Conservation (phyloP, 2,113 vertebrate genomes). For the Daphoenositta chrysoptera region DNA sequence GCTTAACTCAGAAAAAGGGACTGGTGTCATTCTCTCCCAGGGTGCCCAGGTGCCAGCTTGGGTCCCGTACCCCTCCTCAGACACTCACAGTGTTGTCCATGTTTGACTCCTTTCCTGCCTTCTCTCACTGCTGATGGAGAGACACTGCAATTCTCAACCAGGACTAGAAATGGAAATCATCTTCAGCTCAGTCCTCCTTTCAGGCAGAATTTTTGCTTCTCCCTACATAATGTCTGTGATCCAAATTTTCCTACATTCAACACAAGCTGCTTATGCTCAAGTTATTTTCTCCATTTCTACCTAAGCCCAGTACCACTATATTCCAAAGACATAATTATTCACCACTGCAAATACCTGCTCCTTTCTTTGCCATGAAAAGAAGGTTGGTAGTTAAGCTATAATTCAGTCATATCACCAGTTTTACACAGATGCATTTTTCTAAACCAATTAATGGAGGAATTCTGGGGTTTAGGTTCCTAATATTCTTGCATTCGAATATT, state of each 20-base stretch:
- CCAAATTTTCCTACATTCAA: background rate
- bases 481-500: background rate
- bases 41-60: background rate
- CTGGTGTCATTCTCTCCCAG: background rate
- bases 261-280: background rate
- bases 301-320: background rate
- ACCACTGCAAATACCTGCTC: background rate
- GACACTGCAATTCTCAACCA: background rate
- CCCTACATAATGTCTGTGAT: background rate
- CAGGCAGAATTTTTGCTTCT: background rate
- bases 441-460: background rate
- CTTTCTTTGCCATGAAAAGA: background rate
- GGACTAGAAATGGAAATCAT: background rate
- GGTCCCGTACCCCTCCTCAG: background rate
- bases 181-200: background rate
- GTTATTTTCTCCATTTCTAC: background rate
- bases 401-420: background rate
- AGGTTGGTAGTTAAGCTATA: background rate
- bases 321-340: background rate
- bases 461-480: background rate
- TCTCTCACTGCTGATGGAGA: background rate
- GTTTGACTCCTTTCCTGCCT: fast-evolving
- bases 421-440: background rate
- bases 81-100: background rate
- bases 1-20: background rate